Evolutionary conservation across 2,888 invertebrate species (phyloP), one percentile per base, ranked within the genome.

Genomic region (Agrotis ipsilon): DNA sequence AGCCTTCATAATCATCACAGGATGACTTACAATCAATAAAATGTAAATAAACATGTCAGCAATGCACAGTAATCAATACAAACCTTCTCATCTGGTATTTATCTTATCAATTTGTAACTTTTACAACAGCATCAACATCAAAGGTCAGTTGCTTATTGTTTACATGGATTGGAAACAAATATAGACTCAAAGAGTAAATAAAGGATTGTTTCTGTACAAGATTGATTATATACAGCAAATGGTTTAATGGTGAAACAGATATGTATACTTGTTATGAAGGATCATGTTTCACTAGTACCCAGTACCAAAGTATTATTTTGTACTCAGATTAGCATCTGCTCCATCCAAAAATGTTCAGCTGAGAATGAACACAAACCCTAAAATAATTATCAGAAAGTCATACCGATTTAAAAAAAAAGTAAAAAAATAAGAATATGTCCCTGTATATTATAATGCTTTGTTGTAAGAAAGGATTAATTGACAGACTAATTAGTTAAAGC

Each of bases 61-160:
- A 45, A 70, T 59, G 32, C 32, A 24, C n/a, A 32, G 16, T 48
- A 27, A 58, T 14, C 16, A 45, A 9, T 16, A 21, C 18, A 5
- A 58, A 69, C 32, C 46, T 43, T 9, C 18, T 19, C 9, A n/a
- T n/a, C n/a, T 49, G 3, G 16, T n/a, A 61, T 5, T 48, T 72
- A 49, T 55, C 32, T 58, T 55, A 63, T 66, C 52, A 59, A 55
- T 32, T 18, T 51, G 13, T n/a, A 21, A 45, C 24, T 61, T 43
- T 51, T 51, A 7, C 19, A 69, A 64, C 18, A 66, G 59, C 49
- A 73, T 54, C 24, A 62, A 11, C 49, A 73, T 54, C 24, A 62
- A 11, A 79, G 66, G 74, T 79, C 61, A 62, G 58, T 45, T 52
- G 13, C 39, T 13, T 46, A 49, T 76, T 59, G 24, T 66, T 62